A percentile compares a stretch with the other conserved stretches of the same genome.
These are phyloP conservation scores for Apodemia zela DNA, from an alignment of 2,888 invertebrate species.

Conservation along the genomic window DNA sequence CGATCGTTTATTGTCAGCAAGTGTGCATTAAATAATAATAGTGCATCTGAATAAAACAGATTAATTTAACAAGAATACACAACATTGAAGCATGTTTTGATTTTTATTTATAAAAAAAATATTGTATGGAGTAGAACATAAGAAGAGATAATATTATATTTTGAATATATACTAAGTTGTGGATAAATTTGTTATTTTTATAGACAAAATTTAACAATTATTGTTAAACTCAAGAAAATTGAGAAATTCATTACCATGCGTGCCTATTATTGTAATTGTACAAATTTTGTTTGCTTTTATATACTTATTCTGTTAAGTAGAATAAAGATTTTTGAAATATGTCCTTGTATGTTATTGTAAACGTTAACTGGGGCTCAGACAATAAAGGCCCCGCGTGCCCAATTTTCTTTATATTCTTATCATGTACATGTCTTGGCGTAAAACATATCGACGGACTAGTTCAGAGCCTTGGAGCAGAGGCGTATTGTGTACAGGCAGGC, in stretches of 20 bases:
- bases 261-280: slow-evolving; percentile 1
- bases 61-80: not conserved
- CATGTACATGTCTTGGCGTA: no score
- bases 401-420: no score
- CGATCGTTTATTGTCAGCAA: no score
- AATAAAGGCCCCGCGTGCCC: no score
- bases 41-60: no score
- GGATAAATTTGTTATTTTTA: not conserved
- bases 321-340: slow-evolving; percentile 4
- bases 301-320: slow-evolving; percentile 2
- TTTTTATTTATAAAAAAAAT: not conserved
- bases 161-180: not conserved
- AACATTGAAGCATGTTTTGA: not conserved
- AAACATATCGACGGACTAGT: no score
- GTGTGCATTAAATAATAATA: no score
- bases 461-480: no score
- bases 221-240: not conserved
- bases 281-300: slow-evolving; percentile 4
- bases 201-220: not conserved
- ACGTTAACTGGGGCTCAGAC: no score
- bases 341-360: not conserved
- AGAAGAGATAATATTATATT: slow-evolving; percentile 3
- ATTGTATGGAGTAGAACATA: not conserved
- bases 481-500: no score
- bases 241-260: not conserved